A percentile compares a stretch with the other conserved stretches of the same genome.
These are phyloP conservation scores for Delichon dasypus DNA, from an alignment of 2,797 vertebrate genomes.

Conservation along the genomic window DNA sequence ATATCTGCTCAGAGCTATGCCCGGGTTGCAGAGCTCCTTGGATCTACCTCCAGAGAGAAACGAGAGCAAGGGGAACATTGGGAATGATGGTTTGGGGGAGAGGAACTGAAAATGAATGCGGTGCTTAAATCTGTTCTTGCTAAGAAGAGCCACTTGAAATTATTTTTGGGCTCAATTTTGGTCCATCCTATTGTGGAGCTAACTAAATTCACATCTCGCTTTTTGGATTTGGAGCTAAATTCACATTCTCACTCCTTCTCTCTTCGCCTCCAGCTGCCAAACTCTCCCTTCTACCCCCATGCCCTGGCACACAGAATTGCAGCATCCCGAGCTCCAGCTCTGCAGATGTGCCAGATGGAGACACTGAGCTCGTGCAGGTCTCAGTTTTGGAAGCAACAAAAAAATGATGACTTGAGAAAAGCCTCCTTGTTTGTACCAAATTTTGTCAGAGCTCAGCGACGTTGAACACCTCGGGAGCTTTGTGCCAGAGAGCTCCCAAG, in stretches of 20 bases:
- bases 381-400: neutral
- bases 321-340: neutral
- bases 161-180: neutral
- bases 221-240: neutral
- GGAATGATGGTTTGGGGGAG: neutral
- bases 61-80: neutral
- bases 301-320: neutral
- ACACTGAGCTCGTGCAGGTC: neutral
- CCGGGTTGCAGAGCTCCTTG: neutral
- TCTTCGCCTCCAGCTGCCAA: neutral
- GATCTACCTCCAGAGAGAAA: neutral
- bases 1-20: neutral
- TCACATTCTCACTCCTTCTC: neutral
- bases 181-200: neutral
- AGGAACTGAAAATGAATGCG: neutral
- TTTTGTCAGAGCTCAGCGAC: accelerated
- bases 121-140: neutral
- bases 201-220: neutral
- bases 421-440: neutral
- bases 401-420: neutral
- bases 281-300: accelerated
- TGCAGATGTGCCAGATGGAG: neutral
- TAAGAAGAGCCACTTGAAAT: neutral
- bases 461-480: accelerated
- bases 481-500: neutral